phyloP scores from a whole-genome alignment of 2,113 vertebrate species.

The Lepus europaeus region DNA sequence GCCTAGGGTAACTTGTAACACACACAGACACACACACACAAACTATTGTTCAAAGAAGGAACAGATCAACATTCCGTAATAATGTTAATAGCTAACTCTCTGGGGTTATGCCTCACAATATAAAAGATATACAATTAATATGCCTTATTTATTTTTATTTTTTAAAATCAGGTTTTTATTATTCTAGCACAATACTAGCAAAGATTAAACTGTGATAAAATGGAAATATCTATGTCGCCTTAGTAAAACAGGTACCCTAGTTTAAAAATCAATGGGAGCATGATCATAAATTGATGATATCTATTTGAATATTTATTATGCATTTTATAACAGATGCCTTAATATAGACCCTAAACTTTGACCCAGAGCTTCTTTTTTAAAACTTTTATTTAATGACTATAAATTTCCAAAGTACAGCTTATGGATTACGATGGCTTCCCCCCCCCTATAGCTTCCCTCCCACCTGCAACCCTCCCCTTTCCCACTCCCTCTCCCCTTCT shows the following conservation, averaged over 20 bases:
- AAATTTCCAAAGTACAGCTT: no score
- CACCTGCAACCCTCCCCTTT: no score
- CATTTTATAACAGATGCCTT: conserved; percentile 33
- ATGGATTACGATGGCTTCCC: no score
- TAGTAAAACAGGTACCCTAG: not conserved
- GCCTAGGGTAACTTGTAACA: no score
- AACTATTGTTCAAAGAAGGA: not conserved
- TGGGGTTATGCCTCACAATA: not conserved
- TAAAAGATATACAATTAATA: not conserved
- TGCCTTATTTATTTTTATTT: not conserved
- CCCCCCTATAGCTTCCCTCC: no score
- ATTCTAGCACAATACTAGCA: not conserved
- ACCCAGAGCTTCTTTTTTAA: not conserved
- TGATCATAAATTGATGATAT: not conserved
- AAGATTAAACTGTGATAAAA: conserved; percentile 15
- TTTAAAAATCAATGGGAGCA: not conserved
- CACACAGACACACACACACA: not conserved
- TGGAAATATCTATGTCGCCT: not conserved
- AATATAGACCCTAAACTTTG: not conserved
- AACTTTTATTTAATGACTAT: no score
- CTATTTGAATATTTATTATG: conserved; percentile 12
- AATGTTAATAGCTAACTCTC: not conserved
- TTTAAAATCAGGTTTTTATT: not conserved
- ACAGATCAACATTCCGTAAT: not conserved
- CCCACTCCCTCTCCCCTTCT: no score